These are phyloP conservation scores for Microchrysa polita DNA, from an alignment of 2,888 invertebrate genomes.

Conservation along the genomic window DNA sequence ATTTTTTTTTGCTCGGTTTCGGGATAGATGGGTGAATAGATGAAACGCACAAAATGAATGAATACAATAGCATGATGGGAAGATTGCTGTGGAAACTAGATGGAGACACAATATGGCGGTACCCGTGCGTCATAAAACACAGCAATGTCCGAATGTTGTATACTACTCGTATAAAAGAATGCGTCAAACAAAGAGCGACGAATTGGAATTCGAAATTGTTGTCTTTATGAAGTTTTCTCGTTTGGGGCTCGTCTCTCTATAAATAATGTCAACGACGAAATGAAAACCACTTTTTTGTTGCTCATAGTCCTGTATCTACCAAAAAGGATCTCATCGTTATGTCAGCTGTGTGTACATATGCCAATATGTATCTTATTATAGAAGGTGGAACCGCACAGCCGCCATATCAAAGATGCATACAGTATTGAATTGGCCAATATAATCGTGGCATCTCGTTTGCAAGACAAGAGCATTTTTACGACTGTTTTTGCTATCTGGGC, in stretches of 20 bases:
- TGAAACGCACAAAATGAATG: conserved; percentile 19
- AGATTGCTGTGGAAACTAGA: conserved; percentile 27
- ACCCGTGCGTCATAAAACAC: conserved; percentile 39
- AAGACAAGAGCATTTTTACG: conserved; percentile 32
- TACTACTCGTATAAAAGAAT: too few relatives aligned
- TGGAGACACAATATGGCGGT: conserved; percentile 38
- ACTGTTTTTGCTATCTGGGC: conserved; percentile 41
- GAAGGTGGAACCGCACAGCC: not conserved
- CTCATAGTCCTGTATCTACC: too few relatives aligned
- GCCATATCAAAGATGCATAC: conserved; percentile 4
- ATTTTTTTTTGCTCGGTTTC: conserved; percentile 34
- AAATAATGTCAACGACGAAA: conserved; percentile 40
- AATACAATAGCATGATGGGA: conserved; percentile 8
- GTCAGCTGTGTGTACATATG: conserved; percentile 27
- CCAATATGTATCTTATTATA: conserved; percentile 31
- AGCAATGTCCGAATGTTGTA: conserved; percentile 35
- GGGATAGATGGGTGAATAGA: conserved; percentile 25
- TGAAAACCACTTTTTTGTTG: conserved; percentile 29
- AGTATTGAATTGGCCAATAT: conserved; percentile 35
- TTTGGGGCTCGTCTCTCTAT: conserved; percentile 32
- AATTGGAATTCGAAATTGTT: conserved; percentile 51
- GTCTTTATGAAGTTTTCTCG: conserved; percentile 50
- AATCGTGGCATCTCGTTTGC: conserved; percentile 37
- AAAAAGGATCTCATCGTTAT: not conserved
- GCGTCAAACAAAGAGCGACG: conserved; percentile 34